Evolutionary conservation across 2,888 invertebrate genomes (phyloP).

Genomic region (Frankliniella fusca): DNA sequence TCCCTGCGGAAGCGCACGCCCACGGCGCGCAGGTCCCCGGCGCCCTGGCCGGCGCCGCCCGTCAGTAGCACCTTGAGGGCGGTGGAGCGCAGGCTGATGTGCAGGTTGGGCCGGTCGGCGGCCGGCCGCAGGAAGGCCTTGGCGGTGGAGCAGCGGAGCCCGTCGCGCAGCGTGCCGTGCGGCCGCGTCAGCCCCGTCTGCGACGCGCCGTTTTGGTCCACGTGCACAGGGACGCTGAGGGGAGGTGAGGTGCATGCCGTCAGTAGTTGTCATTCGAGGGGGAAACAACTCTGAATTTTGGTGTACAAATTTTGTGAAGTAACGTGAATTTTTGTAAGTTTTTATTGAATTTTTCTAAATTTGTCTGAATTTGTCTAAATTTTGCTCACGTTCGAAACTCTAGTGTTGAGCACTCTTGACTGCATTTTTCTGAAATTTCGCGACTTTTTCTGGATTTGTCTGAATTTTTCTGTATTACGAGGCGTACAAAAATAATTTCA

Average conservation of each 20-base stretch:
- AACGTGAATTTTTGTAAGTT: no score
- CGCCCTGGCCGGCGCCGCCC: background rate
- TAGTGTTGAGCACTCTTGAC: no score
- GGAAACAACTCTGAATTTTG: no score
- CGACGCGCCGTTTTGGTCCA: constrained; percentile 35
- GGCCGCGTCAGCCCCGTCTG: constrained; percentile 36
- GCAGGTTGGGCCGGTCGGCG: constrained; percentile 38
- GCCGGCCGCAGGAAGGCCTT: constrained; percentile 41
- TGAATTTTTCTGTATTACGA: no score
- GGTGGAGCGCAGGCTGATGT: constrained; percentile 41
- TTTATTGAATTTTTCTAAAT: no score
- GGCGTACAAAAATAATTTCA: no score
- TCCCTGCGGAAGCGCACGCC: constrained; percentile 40
- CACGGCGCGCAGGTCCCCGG: constrained; percentile 33
- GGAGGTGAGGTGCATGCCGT: background rate
- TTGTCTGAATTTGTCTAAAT: no score
- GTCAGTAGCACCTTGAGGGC: constrained; percentile 40
- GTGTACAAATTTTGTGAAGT: no score
- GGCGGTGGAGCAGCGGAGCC: constrained; percentile 39
- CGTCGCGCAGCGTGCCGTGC: constrained; percentile 38
- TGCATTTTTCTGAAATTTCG: no score
- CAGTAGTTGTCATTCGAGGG: no score
- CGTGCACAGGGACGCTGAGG: background rate
- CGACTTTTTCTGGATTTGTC: no score
- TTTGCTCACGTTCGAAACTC: no score